Conservation (phyloP, 2,888 invertebrate genomes). For the Maniola hyperantus region DNA sequence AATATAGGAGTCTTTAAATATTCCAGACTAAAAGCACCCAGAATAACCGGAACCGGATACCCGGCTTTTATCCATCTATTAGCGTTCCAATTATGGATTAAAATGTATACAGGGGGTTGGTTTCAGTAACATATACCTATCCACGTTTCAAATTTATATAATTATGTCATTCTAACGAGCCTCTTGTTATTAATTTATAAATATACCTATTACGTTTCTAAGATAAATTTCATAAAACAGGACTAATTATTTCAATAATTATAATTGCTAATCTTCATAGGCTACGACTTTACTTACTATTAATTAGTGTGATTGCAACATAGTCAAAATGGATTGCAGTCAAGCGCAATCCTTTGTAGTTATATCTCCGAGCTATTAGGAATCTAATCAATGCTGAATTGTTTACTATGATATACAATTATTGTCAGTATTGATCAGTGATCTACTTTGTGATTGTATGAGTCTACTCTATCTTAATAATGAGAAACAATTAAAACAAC, state of each 20-base stretch:
- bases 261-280: too few species aligned
- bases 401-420: too few species aligned
- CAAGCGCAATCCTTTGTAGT: too few species aligned
- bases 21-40: constrained; percentile 60
- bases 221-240: too few species aligned
- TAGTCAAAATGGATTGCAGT: too few species aligned
- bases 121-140: constrained; percentile 7
- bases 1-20: constrained; percentile 51
- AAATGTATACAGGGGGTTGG: constrained; percentile 32
- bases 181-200: neutral
- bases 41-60: constrained; percentile 52
- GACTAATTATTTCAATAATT: too few species aligned
- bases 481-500: constrained; percentile 10
- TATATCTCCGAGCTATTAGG: too few species aligned
- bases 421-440: too few species aligned
- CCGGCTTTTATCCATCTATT: constrained; percentile 47
- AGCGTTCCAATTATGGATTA: constrained; percentile 42
- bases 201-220: too few species aligned
- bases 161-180: neutral
- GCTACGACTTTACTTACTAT: too few species aligned
- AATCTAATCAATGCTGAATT: too few species aligned
- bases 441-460: neutral
- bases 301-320: too few species aligned
- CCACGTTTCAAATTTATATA: neutral
- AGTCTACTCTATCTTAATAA: neutral